These are phyloP conservation scores for Chiloscyllium plagiosum DNA, from an alignment of 2,113 vertebrate genomes.

Conservation along the genomic window DNA sequence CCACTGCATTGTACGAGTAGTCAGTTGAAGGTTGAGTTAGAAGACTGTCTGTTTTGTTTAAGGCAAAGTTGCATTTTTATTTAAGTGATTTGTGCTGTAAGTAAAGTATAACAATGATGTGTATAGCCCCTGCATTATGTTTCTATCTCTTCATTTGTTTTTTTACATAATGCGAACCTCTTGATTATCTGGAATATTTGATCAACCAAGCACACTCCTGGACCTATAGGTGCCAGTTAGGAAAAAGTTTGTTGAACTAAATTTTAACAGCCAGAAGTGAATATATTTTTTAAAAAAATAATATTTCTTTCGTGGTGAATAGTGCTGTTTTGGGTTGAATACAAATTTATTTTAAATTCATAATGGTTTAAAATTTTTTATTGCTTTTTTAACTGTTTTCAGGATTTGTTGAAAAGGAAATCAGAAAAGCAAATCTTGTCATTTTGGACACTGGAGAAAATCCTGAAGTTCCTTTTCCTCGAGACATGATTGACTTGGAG, in stretches of 20 bases:
- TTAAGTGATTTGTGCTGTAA: no score
- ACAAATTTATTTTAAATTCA: neutral
- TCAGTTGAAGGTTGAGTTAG: no score
- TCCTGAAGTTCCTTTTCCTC: constrained; percentile 91
- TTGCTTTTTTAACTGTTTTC: neutral
- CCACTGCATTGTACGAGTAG: no score
- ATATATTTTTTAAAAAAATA: neutral
- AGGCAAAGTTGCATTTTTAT: no score
- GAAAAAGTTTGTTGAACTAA: neutral
- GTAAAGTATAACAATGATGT: no score
- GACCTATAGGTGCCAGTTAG: no score
- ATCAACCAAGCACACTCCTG: no score
- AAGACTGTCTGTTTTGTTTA: no score
- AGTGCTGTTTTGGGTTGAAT: neutral
- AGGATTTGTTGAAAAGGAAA: constrained; percentile 99
- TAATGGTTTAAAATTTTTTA: neutral
- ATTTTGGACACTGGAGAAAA: constrained; percentile 93
- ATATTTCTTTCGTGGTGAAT: neutral
- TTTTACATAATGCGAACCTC: no score
- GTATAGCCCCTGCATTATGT: no score
- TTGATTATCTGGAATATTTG: no score
- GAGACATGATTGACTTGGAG: constrained; percentile 98
- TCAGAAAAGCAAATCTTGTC: constrained; percentile 83
- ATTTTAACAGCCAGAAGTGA: neutral
- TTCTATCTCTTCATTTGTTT: no score